These are phyloP conservation scores for Hydropotes inermis DNA, from an alignment of 2,113 vertebrate species.

Conservation along the genomic window DNA sequence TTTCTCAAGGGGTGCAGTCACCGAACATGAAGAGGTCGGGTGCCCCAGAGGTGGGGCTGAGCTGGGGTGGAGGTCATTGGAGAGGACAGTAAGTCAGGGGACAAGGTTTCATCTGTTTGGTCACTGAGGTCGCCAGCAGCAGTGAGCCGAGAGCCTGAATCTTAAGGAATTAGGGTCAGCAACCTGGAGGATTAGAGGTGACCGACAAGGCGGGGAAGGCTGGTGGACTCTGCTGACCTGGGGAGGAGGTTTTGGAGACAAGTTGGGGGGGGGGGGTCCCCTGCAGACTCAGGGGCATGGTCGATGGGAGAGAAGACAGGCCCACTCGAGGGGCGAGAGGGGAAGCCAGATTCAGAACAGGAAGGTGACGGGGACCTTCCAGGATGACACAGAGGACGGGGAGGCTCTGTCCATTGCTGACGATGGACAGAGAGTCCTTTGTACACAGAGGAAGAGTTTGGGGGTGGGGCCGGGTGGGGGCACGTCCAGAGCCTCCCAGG, in stretches of 20 bases:
- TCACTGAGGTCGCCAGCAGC: fast-evolving
- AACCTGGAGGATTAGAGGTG: not conserved
- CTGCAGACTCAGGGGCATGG: not conserved
- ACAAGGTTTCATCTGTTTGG: not conserved
- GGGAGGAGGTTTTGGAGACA: not conserved
- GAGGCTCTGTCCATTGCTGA: not conserved
- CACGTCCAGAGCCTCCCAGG: not conserved
- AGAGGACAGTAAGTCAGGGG: too few relatives aligned
- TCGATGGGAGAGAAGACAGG: not conserved
- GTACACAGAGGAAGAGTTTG: not conserved
- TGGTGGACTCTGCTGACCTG: not conserved
- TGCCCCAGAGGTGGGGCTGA: not conserved
- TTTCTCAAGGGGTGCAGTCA: fast-evolving
- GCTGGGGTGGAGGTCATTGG: not conserved
- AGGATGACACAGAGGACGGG: fast-evolving
- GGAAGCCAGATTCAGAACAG: not conserved
- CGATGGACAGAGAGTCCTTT: fast-evolving
- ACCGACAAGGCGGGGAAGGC: fast-evolving
- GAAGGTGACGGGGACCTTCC: not conserved
- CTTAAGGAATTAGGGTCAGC: not conserved
- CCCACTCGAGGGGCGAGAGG: not conserved
- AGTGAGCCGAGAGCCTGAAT: not conserved
- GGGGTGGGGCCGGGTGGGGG: too few relatives aligned
- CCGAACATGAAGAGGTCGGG: fast-evolving
- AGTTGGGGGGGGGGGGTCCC: fast-evolving